These are phyloP conservation scores for Magallana ariakensis DNA, from an alignment of 1,140 invertebrate species.

Conservation along the genomic window DNA sequence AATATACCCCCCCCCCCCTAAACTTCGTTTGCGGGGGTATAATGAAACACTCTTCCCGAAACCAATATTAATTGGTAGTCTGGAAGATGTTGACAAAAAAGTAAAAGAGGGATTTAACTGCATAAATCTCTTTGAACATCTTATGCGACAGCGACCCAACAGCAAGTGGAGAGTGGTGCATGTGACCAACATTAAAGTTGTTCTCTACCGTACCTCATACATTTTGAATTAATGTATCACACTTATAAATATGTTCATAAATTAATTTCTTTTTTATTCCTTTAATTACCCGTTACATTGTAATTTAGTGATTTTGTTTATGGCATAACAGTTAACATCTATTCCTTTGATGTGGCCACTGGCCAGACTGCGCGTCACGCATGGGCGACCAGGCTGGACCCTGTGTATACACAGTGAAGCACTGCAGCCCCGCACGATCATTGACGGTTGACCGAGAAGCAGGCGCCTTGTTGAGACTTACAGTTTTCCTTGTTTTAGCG, in stretches of 20 bases:
- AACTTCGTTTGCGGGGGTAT: too few relatives aligned
- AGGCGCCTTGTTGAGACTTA: background rate
- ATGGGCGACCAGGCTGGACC: background rate
- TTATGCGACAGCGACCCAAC: background rate
- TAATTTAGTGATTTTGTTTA: too few relatives aligned
- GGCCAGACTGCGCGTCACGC: background rate
- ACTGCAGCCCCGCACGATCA: background rate
- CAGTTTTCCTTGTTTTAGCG: background rate
- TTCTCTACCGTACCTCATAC: background rate
- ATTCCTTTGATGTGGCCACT: background rate
- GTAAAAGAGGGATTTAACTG: background rate
- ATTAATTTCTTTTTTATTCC: too few relatives aligned
- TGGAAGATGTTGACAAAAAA: background rate
- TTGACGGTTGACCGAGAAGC: too few relatives aligned
- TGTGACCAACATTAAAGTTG: background rate
- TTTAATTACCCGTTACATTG: too few relatives aligned
- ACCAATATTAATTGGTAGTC: background rate
- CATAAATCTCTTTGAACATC: background rate
- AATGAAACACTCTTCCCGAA: background rate
- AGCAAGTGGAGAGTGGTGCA: slow-evolving; percentile 3
- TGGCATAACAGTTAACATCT: too few relatives aligned
- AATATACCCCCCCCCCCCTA: too few relatives aligned
- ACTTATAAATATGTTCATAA: too few relatives aligned
- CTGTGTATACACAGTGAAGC: slow-evolving; percentile 1
- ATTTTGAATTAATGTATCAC: background rate